Conservation (phyloP, 2,888 invertebrate species). For the Lottia scabra region DNA sequence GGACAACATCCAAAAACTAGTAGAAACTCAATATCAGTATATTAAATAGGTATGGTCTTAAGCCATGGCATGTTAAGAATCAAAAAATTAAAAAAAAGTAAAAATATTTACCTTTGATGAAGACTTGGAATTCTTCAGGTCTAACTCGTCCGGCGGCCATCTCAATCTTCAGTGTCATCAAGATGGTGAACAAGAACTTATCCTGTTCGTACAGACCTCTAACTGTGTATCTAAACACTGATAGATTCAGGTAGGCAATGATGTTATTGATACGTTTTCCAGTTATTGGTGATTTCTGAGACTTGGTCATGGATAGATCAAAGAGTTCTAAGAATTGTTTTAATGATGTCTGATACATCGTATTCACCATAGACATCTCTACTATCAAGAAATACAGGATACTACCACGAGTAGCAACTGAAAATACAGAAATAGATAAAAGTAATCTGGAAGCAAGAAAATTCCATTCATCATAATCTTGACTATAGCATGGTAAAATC, state of each 20-base stretch:
- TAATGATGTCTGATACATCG: conserved; percentile 96
- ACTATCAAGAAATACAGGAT: conserved; percentile 96
- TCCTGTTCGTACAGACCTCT: conserved; percentile 93
- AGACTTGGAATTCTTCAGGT: conserved; percentile 92
- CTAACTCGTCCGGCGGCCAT: conserved; percentile 84
- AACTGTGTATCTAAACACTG: conserved; percentile 92
- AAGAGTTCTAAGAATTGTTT: conserved; percentile 94
- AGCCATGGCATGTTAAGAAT: not conserved
- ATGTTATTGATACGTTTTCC: conserved; percentile 86
- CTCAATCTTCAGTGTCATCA: conserved; percentile 96
- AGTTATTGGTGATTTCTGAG: conserved; percentile 85
- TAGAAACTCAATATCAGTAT: too few relatives aligned
- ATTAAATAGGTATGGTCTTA: too few relatives aligned
- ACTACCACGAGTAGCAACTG: conserved; percentile 91
- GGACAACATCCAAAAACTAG: too few relatives aligned
- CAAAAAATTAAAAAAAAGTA: not conserved
- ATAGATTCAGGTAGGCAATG: conserved; percentile 87
- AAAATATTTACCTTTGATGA: conserved; percentile 82
- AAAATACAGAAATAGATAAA: conserved; percentile 16
- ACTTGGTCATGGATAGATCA: conserved; percentile 88
- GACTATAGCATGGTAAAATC: too few relatives aligned
- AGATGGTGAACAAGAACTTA: conserved; percentile 90
- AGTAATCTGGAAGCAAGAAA: too few relatives aligned
- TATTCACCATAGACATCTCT: conserved; percentile 96
- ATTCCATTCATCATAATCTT: too few relatives aligned